phyloP scores from a whole-genome alignment of 2,113 vertebrate genomes.

The Dasypus novemcinctus region DNA sequence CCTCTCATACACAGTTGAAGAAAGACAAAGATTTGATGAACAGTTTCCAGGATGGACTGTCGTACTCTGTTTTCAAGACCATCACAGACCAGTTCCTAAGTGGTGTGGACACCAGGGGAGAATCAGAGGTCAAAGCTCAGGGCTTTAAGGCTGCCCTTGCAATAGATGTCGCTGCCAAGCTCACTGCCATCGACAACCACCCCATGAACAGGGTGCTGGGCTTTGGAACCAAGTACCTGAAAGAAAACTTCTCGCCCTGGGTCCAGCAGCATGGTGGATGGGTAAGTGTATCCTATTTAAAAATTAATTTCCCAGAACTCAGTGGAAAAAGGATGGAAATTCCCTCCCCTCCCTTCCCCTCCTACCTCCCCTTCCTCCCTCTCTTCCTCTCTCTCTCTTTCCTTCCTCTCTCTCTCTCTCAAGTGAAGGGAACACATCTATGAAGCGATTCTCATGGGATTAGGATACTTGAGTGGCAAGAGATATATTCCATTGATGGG shows the following conservation, averaged over 20 bases:
- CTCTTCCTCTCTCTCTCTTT: too few relatives aligned
- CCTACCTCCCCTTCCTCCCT: too few relatives aligned
- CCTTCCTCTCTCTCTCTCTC: too few relatives aligned
- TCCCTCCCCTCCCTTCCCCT: neutral
- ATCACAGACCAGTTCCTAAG: constrained; percentile 78
- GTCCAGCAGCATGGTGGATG: constrained; percentile 85
- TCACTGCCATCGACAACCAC: constrained; percentile 82
- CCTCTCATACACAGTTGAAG: constrained; percentile 78
- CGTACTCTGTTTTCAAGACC: constrained; percentile 82
- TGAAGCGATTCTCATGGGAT: constrained; percentile 42
- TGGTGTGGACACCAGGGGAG: constrained; percentile 42
- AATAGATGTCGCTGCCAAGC: constrained; percentile 85
- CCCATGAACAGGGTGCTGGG: constrained; percentile 85
- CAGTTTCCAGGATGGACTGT: constrained; percentile 51
- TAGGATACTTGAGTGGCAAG: constrained; percentile 19
- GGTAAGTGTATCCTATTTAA: constrained; percentile 78
- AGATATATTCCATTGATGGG: constrained; percentile 11
- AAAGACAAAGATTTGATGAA: constrained; percentile 60
- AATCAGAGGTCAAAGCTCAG: constrained; percentile 49
- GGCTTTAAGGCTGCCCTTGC: constrained; percentile 84
- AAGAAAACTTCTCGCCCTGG: constrained; percentile 86
- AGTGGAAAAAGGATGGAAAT: neutral
- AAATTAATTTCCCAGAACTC: neutral
- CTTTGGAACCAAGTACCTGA: constrained; percentile 88
- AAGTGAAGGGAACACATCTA: neutral